A percentile compares a stretch with the other conserved stretches of the same genome.
Conservation (phyloP, 2,888 invertebrate genomes). For the Steinernema carpocapsae region DNA sequence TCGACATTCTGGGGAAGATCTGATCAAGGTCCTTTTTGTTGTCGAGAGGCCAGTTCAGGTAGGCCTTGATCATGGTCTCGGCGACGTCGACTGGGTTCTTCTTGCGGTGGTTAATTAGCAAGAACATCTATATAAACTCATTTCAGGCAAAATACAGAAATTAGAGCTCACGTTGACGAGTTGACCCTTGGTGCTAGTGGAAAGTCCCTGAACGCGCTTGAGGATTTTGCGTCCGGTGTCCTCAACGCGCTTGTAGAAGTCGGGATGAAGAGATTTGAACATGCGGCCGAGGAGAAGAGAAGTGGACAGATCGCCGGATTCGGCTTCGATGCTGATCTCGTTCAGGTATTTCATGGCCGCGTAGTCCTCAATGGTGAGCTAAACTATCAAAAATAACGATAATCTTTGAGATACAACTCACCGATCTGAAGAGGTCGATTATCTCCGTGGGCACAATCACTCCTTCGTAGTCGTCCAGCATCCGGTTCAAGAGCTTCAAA, state of each 20-base stretch:
- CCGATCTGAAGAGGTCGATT: background rate
- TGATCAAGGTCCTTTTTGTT: background rate
- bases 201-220: background rate
- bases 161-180: background rate
- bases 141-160: background rate
- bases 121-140: background rate
- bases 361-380: constrained; percentile 7
- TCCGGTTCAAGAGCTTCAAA: background rate
- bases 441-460: background rate
- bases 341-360: constrained; percentile 10
- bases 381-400: background rate
- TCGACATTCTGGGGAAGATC: background rate
- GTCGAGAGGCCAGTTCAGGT: background rate
- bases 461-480: background rate
- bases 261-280: background rate
- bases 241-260: constrained; percentile 1
- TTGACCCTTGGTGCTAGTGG: background rate
- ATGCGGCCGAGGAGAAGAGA: background rate
- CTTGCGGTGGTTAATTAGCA: background rate
- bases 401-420: background rate
- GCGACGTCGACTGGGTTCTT: background rate
- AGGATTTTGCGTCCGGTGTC: background rate
- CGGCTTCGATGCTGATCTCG: background rate
- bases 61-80: background rate
- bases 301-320: background rate